Evolutionary conservation across 2,888 invertebrate genomes (phyloP).

Genomic region (Ichneumon xanthorius): DNA sequence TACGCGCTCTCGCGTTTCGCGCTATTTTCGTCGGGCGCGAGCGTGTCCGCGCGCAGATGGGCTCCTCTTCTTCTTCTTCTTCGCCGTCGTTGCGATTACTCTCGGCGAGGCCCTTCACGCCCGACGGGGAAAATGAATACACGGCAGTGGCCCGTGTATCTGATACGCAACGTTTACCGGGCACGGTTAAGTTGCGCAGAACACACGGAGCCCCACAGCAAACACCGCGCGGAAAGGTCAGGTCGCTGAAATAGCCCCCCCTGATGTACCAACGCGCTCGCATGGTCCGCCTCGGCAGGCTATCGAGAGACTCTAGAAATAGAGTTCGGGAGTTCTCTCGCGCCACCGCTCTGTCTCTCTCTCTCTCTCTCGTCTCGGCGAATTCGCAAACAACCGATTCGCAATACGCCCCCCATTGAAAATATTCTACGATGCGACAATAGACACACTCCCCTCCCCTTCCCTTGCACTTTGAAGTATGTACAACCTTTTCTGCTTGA

Average conservation of each 20-base stretch:
- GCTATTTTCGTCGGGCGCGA: slow-evolving; percentile 43
- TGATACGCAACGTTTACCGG: slow-evolving; percentile 56
- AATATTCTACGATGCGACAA: no score
- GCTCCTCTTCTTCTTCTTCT: slow-evolving; percentile 4
- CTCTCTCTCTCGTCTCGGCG: neutral
- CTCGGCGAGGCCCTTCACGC: slow-evolving; percentile 25
- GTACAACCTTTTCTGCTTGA: no score
- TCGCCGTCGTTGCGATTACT: slow-evolving; percentile 4
- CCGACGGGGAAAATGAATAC: slow-evolving; percentile 30
- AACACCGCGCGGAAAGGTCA: slow-evolving; percentile 48
- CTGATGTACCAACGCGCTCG: slow-evolving; percentile 32
- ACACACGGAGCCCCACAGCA: slow-evolving; percentile 16
- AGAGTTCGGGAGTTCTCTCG: slow-evolving; percentile 33
- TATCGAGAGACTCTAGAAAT: slow-evolving; percentile 41
- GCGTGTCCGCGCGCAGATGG: slow-evolving; percentile 26
- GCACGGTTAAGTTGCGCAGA: slow-evolving; percentile 30
- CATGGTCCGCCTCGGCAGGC: slow-evolving; percentile 31
- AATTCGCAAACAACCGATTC: neutral
- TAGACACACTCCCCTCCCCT: no score
- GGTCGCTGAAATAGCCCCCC: slow-evolving; percentile 53
- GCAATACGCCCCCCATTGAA: neutral
- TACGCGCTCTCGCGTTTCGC: slow-evolving; percentile 24
- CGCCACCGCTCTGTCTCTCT: no score
- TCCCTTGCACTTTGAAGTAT: no score
- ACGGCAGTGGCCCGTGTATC: slow-evolving; percentile 27